A percentile compares a stretch with the other conserved stretches of the same genome.
Conservation (phyloP, 2,797 vertebrate genomes). For the Ctenochaetus hawaiiensis region DNA sequence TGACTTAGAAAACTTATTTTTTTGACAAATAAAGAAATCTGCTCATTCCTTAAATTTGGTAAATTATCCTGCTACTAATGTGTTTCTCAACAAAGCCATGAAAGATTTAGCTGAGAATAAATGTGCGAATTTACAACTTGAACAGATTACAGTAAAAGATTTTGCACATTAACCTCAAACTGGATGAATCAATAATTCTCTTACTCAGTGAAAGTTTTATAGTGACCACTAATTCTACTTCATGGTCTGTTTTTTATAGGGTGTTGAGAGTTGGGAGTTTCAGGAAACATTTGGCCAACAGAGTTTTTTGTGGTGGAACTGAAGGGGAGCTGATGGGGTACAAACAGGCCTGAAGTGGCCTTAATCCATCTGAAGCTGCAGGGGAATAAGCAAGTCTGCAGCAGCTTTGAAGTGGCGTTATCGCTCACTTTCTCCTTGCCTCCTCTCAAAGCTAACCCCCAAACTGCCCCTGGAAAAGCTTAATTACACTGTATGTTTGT, state of each 20-base stretch:
- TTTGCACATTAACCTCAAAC: neutral
- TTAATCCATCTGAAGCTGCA: slow-evolving; percentile 60
- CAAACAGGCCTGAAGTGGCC: slow-evolving; percentile 55
- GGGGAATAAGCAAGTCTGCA: slow-evolving; percentile 29
- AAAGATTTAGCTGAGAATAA: neutral
- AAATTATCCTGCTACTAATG: too few relatives aligned
- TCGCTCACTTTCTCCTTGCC: slow-evolving; percentile 31
- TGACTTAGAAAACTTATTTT: too few relatives aligned
- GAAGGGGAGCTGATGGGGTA: slow-evolving; percentile 29
- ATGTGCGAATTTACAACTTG: neutral
- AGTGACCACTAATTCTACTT: neutral
- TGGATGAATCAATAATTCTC: slow-evolving; percentile 1
- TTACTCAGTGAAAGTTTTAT: neutral
- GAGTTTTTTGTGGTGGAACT: slow-evolving; percentile 20
- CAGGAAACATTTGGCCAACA: slow-evolving; percentile 1
- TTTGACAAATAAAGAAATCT: too few relatives aligned
- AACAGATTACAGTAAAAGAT: neutral
- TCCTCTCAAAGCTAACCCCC: slow-evolving; percentile 30
- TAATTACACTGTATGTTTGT: slow-evolving; percentile 45
- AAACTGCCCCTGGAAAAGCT: slow-evolving; percentile 43
- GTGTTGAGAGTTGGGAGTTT: slow-evolving; percentile 15
- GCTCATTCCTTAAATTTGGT: too few relatives aligned
- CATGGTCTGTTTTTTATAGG: slow-evolving; percentile 10
- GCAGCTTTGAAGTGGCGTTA: slow-evolving; percentile 52
- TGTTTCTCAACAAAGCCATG: too few relatives aligned